These are phyloP conservation scores for Lepidocolaptes lacrymiger DNA, from an alignment of 2,797 vertebrate species.

Conservation along the genomic window DNA sequence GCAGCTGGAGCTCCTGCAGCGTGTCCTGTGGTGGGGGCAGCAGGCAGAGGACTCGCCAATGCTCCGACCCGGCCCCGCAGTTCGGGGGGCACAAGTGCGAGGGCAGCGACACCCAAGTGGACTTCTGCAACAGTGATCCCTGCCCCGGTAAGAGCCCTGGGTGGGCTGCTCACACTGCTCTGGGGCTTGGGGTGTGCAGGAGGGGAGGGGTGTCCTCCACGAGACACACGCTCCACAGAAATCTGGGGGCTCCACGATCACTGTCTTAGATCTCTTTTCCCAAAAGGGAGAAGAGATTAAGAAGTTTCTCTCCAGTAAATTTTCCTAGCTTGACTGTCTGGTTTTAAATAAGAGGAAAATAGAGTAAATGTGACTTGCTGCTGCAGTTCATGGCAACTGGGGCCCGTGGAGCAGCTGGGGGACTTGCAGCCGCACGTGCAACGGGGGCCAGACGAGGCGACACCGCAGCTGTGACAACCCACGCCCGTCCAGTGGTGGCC, in stretches of 20 bases:
- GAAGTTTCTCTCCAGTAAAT: not conserved
- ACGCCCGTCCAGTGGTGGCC: constrained; percentile 85
- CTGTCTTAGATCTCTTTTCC: not conserved
- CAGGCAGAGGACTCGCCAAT: constrained; percentile 87
- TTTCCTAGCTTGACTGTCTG: not conserved
- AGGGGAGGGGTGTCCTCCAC: not conserved
- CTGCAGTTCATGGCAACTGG: constrained; percentile 91
- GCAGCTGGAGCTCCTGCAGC: constrained; percentile 90
- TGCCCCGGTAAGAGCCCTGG: constrained; percentile 87
- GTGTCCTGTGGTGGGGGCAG: constrained; percentile 93
- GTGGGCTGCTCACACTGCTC: not conserved
- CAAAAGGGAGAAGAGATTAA: not conserved
- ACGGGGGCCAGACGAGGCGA: constrained; percentile 88
- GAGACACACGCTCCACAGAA: not conserved
- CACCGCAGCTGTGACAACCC: constrained; percentile 93
- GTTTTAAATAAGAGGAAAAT: not conserved
- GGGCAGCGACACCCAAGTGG: constrained; percentile 87
- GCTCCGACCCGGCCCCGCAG: constrained; percentile 87
- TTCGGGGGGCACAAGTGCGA: constrained; percentile 89
- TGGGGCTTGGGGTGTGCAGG: fast-evolving
- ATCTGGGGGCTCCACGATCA: not conserved
- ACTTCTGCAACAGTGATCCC: constrained; percentile 93
- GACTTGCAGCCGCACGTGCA: constrained; percentile 89
- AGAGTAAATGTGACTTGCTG: not conserved
- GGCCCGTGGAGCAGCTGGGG: constrained; percentile 93